Base-by-base conservation (phyloP, 2,113 vertebrate genomes). In the Entelurus aequoreus region DNA sequence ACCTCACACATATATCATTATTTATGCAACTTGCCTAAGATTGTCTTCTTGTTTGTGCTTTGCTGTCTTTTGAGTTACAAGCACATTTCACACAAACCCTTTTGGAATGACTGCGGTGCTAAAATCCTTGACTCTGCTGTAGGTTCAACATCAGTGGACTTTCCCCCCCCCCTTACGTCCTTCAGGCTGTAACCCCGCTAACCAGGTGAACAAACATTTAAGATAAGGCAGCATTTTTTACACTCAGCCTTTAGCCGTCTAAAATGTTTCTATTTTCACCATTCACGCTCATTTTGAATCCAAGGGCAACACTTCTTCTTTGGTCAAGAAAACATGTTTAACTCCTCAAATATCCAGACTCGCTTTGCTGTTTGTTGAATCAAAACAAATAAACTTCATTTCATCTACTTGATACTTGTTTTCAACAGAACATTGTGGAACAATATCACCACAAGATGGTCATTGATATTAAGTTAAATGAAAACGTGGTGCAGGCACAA, bases 171-270 rank as follows among this genome's bases (percentile, higher is more conserved):
- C 14, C 35, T 59, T 51, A 13, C 59, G 78, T 78, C 81, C 73
- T 82, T 76, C 79, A 75, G 67, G 81, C 59, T 21, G 76, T 88
- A 86, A 88, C 86, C 79, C 65, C 44, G 37, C 64, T 86, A 87
- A 88, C 85, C 86, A 89, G 86, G 85, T 88, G 84, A 83, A 86
- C 88, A 91, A 92, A 92, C 89, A 90, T 63, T 71, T 74, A 77
- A 84, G 89, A 90, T 89, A 91, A 90, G 82, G 75, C 83, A 59
- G 55, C 79, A 70, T 84, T 85, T 90, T 86, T 6, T 50, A 21
- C 58, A 63, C 79, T 86, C 57, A 72, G 72, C 67, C 80, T 61
- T 79, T 77, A 73, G 77, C 77, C 79, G 83, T 81, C 72, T 81
- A 70, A 83, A 79, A 76, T 11, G 5, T 55, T 66, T 74, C 75